Percentiles rank a stretch among this genome's conserved stretches.
These are phyloP conservation scores for Zaprionus bogoriensis DNA, from an alignment of 2,888 invertebrate species.

Conservation along the genomic window DNA sequence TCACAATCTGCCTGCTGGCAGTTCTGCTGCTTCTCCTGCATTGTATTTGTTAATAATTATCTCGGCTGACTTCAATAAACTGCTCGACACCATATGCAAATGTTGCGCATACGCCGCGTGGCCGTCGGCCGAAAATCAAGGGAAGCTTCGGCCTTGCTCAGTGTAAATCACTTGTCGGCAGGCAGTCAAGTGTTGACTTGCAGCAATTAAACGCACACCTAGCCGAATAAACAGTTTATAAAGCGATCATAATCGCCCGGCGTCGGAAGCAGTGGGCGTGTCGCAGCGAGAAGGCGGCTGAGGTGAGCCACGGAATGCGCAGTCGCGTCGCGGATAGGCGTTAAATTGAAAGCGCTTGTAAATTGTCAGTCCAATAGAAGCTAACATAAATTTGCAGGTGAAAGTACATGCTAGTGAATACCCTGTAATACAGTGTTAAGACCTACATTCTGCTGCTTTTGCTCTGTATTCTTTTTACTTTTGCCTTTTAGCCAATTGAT, in stretches of 20 bases:
- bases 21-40: conserved; percentile 8
- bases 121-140: not conserved
- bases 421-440: not conserved
- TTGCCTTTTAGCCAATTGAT: no score
- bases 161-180: conserved; percentile 68
- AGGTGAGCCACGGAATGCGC: conserved; percentile 33
- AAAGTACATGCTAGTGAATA: not conserved
- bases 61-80: conserved; percentile 23
- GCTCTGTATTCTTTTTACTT: no score
- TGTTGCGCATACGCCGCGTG: conserved; percentile 43
- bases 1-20: conserved; percentile 51
- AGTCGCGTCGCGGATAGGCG: conserved; percentile 27
- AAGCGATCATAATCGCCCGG: conserved; percentile 29
- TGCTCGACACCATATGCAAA: conserved; percentile 14
- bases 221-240: conserved; percentile 19
- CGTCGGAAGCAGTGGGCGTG: conserved; percentile 27
- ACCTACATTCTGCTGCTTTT: no score
- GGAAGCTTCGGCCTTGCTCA: not conserved
- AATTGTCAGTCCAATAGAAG: conserved; percentile 45
- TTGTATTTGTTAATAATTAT: conserved; percentile 23
- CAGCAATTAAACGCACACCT: conserved; percentile 50
- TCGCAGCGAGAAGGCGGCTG: conserved; percentile 14
- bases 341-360: conserved; percentile 52
- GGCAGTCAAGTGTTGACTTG: conserved; percentile 61
- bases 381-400: no score